These are phyloP conservation scores for Aurelia aurita DNA, from an alignment of 30 jellyfish, hydroid and myxozoan species.

Conservation along the genomic window DNA sequence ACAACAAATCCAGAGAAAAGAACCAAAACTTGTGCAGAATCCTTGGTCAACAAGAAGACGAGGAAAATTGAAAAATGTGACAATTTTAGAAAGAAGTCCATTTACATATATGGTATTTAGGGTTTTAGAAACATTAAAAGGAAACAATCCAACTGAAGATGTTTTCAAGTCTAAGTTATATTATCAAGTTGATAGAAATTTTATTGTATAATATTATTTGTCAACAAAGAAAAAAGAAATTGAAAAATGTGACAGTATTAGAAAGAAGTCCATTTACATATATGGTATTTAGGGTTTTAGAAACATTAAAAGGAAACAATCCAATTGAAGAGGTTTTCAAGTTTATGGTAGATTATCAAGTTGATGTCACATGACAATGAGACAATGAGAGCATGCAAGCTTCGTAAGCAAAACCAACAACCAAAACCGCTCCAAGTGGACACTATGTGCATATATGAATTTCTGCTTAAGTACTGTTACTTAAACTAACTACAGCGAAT, in stretches of 20 bases:
- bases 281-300: slow-evolving; percentile 87
- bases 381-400: no score
- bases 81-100: slow-evolving; percentile 65
- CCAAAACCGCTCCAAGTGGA: no score
- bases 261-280: slow-evolving; percentile 84
- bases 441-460: no score
- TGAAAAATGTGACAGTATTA: slow-evolving; percentile 18
- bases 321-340: slow-evolving; percentile 34
- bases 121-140: slow-evolving; percentile 83
- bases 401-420: no score
- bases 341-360: slow-evolving; percentile 38
- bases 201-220: slow-evolving; percentile 47
- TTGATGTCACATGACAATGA: no score
- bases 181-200: slow-evolving; percentile 78
- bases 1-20: slow-evolving; percentile 10
- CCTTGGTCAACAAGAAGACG: slow-evolving; percentile 83
- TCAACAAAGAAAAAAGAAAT: slow-evolving; percentile 70
- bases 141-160: slow-evolving; percentile 32
- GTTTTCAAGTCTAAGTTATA: slow-evolving; percentile 36
- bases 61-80: slow-evolving; percentile 57
- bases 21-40: slow-evolving; percentile 50
- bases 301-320: slow-evolving; percentile 68
- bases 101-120: slow-evolving; percentile 86
- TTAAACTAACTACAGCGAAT: no score
- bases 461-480: no score